phyloP scores from a whole-genome alignment of 1,140 invertebrate species.

The Cardiocondyla obscurior region DNA sequence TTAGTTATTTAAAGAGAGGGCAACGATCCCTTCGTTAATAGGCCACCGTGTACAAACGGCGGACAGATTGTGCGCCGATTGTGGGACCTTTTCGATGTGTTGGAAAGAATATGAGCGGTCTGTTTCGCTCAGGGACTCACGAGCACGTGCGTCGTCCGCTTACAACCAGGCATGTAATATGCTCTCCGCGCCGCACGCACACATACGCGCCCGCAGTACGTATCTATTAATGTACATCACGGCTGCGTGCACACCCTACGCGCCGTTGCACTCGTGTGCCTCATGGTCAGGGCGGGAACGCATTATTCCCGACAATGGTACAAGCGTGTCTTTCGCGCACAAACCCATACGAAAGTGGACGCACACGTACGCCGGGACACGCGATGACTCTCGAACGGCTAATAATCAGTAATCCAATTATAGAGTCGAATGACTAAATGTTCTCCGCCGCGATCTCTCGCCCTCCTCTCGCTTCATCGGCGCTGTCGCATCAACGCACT shows the following conservation, averaged over 20 bases:
- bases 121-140: not conserved
- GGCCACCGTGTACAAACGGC: constrained; percentile 56
- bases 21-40: constrained; percentile 1
- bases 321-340: constrained; percentile 49
- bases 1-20: not conserved
- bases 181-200: too few species aligned
- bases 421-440: not conserved
- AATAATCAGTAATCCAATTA: constrained; percentile 10
- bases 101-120: constrained; percentile 42
- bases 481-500: not conserved
- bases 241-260: constrained; percentile 68
- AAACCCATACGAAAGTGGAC: constrained; percentile 24
- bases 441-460: not conserved
- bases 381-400: constrained; percentile 8
- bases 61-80: constrained; percentile 64
- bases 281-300: constrained; percentile 64
- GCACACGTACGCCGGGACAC: not conserved
- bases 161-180: not conserved
- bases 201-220: not conserved
- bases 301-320: constrained; percentile 60
- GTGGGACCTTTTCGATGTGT: constrained; percentile 61
- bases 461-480: not conserved
- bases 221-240: constrained; percentile 65
- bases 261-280: constrained; percentile 56
- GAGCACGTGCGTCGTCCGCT: not conserved